A percentile compares a stretch with the other conserved stretches of the same genome.
These are phyloP conservation scores for Polyommatus iphigenia DNA, from an alignment of 2,888 invertebrate species.

Conservation along the genomic window DNA sequence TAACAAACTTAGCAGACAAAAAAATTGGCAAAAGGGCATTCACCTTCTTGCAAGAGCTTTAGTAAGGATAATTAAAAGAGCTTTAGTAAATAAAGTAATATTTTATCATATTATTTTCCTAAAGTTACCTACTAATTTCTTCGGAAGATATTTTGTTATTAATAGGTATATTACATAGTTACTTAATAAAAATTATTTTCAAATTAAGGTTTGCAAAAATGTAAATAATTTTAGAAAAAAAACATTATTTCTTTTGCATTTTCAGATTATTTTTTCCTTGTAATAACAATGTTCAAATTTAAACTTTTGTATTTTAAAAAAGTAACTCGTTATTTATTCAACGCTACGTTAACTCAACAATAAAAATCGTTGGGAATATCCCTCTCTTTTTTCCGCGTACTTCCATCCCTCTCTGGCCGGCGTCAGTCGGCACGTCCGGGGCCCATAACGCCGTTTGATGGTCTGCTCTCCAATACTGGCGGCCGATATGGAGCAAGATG, in stretches of 20 bases:
- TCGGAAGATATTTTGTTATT: no score
- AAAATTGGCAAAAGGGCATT: neutral
- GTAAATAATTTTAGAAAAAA: neutral
- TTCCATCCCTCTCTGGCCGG: conserved; percentile 59
- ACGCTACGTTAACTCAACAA: conserved; percentile 60
- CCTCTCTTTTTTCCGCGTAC: conserved; percentile 55
- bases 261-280: neutral
- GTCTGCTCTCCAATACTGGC: conserved; percentile 80
- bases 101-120: neutral
- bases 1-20: conserved; percentile 3
- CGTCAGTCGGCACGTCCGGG: conserved; percentile 74
- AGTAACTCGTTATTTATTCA: conserved; percentile 39
- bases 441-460: conserved; percentile 79
- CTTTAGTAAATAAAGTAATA: neutral
- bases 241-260: neutral
- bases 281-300: neutral
- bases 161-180: no score
- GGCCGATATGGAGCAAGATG: conserved; percentile 74
- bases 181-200: no score
- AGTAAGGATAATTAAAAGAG: neutral
- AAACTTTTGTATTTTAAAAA: neutral
- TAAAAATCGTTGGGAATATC: conserved; percentile 71
- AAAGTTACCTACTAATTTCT: no score
- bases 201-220: neutral
- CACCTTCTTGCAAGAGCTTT: neutral